Evolutionary conservation across 2,888 invertebrate species (phyloP).

Genomic region (Zhengitettix transpicula): DNA sequence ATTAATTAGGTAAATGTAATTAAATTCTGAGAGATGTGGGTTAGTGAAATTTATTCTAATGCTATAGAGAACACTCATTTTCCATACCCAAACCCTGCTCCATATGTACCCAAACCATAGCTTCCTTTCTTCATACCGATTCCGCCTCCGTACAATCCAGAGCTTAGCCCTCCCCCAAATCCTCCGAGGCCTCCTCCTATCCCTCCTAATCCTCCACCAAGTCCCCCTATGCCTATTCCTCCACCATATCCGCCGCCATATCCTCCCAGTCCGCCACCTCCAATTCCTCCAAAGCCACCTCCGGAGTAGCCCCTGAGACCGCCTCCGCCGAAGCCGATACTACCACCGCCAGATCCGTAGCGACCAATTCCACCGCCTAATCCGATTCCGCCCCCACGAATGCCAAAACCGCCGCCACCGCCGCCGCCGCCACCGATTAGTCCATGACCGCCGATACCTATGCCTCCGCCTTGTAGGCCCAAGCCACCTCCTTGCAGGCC

Average conservation of each 20-base stretch:
- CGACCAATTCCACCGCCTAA: neutral
- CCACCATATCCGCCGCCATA: neutral
- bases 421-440: neutral
- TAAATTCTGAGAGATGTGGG: no score
- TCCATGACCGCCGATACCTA: neutral
- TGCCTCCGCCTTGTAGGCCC: neutral
- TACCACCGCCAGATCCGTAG: neutral
- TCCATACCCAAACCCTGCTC: neutral
- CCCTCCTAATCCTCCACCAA: neutral
- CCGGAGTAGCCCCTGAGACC: neutral
- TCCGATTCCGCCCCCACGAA: neutral
- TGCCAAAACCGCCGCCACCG: neutral
- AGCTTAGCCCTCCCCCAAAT: neutral
- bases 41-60: no score
- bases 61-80: neutral
- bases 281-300: neutral
- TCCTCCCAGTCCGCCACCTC: neutral
- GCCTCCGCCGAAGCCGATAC: neutral
- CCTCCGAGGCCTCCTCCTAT: neutral
- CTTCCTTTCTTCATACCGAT: neutral
- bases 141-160: neutral
- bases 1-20: no score
- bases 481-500: neutral
- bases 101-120: neutral
- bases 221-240: neutral